Percentiles rank a stretch among this genome's conserved stretches.
Evolutionary conservation across 2,888 invertebrate genomes (phyloP).

Genomic region (Eupithecia tripunctaria): DNA sequence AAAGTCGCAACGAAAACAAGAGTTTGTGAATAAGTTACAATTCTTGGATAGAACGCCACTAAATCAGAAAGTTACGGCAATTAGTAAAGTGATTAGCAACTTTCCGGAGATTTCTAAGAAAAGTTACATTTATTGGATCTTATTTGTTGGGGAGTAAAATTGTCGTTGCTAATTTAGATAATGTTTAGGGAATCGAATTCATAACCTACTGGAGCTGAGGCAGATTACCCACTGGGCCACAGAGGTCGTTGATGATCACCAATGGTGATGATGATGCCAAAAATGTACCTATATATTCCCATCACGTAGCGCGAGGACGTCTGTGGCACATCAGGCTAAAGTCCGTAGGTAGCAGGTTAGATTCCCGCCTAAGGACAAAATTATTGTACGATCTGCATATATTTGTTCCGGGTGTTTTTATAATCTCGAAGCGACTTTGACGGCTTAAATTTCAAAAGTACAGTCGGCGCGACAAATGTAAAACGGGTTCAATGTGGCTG

Average conservation of each 20-base stretch:
- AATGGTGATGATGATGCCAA: neutral
- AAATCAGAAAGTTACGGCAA: conserved; percentile 43
- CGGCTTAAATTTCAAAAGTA: too few relatives aligned
- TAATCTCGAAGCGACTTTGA: too few relatives aligned
- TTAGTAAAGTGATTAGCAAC: conserved; percentile 39
- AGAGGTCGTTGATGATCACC: neutral
- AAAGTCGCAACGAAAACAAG: conserved; percentile 42
- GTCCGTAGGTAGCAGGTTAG: too few relatives aligned
- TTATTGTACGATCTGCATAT: too few relatives aligned
- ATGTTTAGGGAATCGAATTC: neutral
- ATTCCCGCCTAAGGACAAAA: too few relatives aligned
- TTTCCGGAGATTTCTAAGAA: conserved; percentile 10
- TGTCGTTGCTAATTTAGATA: neutral
- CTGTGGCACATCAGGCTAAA: too few relatives aligned
- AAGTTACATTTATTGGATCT: neutral
- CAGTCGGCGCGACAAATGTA: too few relatives aligned
- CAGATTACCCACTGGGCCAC: neutral
- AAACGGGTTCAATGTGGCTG: too few relatives aligned
- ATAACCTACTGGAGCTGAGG: neutral
- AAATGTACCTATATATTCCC: too few relatives aligned
- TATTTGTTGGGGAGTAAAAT: conserved; percentile 3
- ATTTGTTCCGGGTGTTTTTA: too few relatives aligned
- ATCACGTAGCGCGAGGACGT: too few relatives aligned
- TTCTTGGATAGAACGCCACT: conserved; percentile 31
- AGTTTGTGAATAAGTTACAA: conserved; percentile 43